Conservation (phyloP, 37 sponge, comb jelly and placozoan species). For the Chondrosia reniformis region DNA sequence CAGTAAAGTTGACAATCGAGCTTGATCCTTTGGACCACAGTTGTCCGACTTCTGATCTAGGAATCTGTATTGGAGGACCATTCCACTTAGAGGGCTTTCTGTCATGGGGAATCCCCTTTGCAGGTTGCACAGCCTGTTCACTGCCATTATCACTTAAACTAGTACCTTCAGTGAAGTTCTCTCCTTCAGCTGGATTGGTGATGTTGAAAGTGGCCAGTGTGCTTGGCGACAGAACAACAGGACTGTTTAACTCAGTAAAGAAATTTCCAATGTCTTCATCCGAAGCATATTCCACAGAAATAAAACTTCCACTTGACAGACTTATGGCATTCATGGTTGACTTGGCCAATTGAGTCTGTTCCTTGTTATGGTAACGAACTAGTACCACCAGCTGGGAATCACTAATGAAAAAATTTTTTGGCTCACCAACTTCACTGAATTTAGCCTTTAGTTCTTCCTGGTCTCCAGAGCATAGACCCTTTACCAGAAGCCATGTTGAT, state of each 20-base stretch:
- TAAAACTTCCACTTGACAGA: conserved; percentile 26
- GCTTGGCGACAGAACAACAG: neutral
- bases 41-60: conserved; percentile 7
- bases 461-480: conserved; percentile 44
- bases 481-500: conserved; percentile 56
- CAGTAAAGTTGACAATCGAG: neutral
- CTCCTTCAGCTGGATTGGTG: neutral
- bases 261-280: conserved; percentile 35
- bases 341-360: conserved; percentile 51
- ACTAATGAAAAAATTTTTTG: conserved; percentile 17
- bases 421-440: conserved; percentile 50
- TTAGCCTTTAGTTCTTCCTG: conserved; percentile 33
- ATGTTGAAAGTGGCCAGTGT: neutral
- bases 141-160: neutral
- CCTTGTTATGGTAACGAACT: conserved; percentile 29
- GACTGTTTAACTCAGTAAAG: conserved; percentile 18
- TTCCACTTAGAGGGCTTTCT: neutral
- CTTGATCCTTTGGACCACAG: neutral
- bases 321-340: conserved; percentile 41
- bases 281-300: conserved; percentile 37
- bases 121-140: neutral
- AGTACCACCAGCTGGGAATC: conserved; percentile 24
- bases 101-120: too few relatives aligned
- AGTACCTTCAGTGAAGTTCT: neutral
- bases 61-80: conserved; percentile 7